Conservation (phyloP, 2,888 invertebrate species). For the Noctua comes region DNA sequence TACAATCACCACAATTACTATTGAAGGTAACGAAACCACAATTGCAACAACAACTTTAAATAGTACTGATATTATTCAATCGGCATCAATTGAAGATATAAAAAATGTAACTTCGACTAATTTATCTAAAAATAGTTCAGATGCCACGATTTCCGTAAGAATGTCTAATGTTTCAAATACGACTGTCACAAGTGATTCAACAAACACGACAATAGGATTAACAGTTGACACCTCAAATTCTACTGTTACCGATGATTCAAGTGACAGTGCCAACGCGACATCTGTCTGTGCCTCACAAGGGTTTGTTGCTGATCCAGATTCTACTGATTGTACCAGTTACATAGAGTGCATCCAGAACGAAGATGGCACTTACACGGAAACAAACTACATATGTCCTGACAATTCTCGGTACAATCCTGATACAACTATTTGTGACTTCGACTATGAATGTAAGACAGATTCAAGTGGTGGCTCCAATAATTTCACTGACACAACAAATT, state of each 20-base stretch:
- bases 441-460: conserved; percentile 40
- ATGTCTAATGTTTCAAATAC: conserved; percentile 39
- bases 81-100: conserved; percentile 51
- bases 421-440: conserved; percentile 53
- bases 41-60: conserved; percentile 44
- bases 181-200: conserved; percentile 40
- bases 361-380: conserved; percentile 37
- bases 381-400: conserved; percentile 43
- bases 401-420: conserved; percentile 44
- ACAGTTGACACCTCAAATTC: conserved; percentile 14
- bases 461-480: too few species aligned
- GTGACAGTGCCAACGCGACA: conserved; percentile 15
- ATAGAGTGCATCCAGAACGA: conserved; percentile 47
- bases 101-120: conserved; percentile 18
- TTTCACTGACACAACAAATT: conserved; percentile 28
- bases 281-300: conserved; percentile 34
- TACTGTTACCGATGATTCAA: conserved; percentile 11
- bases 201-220: conserved; percentile 42
- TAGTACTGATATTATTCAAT: conserved; percentile 61
- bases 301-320: conserved; percentile 28
- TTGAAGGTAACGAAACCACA: conserved; percentile 52
- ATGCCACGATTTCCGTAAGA: conserved; percentile 32
- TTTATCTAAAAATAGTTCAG: conserved; percentile 40
- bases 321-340: conserved; percentile 39
- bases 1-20: conserved; percentile 49